These are phyloP conservation scores for Myopa tessellatipennis DNA, from an alignment of 2,888 invertebrate genomes.

Conservation along the genomic window DNA sequence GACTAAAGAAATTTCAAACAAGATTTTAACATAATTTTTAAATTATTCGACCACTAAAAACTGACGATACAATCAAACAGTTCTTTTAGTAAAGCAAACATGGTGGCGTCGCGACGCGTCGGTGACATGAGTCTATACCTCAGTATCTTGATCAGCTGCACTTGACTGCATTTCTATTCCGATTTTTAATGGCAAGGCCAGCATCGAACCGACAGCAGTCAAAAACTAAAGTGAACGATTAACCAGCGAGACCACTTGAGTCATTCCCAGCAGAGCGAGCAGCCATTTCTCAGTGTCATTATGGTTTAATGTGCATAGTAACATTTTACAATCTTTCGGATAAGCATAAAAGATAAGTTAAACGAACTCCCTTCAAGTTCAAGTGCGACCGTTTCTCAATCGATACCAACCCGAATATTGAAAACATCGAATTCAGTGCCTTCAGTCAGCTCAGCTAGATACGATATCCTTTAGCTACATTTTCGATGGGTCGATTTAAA, in stretches of 20 bases:
- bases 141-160: conserved; percentile 19
- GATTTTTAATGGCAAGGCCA: not conserved
- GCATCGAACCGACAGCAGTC: not conserved
- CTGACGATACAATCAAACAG: not conserved
- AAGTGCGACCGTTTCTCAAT: not conserved
- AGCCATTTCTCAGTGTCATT: not conserved
- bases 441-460: not conserved
- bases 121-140: not conserved
- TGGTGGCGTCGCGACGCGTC: not conserved
- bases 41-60: not conserved
- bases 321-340: not conserved
- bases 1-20: conserved; percentile 21
- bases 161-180: conserved; percentile 10
- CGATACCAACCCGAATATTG: not conserved
- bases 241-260: conserved; percentile 23
- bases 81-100: not conserved
- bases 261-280: not conserved
- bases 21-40: not conserved
- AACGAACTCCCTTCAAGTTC: conserved; percentile 8
- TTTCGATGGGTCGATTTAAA: not conserved
- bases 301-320: not conserved
- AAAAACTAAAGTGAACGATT: conserved; percentile 25
- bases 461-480: not conserved
- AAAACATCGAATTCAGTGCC: too few relatives aligned
- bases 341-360: not conserved